Base-by-base conservation (phyloP, 2,797 vertebrate genomes). In the Galago senegalensis region DNA sequence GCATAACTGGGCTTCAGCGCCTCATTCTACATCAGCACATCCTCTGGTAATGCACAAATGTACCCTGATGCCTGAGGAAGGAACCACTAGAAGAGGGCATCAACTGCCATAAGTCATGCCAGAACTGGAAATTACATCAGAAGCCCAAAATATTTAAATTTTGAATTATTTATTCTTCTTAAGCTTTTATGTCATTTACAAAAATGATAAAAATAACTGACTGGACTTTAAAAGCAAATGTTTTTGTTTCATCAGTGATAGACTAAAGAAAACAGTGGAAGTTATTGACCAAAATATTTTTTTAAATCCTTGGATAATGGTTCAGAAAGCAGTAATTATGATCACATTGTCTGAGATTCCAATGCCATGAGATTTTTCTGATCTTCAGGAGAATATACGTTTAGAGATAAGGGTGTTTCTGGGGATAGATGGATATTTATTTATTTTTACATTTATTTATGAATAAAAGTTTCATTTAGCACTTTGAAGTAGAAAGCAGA, bases 201-300 rank as follows among this genome's bases (percentile, higher is more conserved):
- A 49, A 82, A 49, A n/a, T 69, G 7, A 77, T 91, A 73, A 80
- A 69, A 29, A 43, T 11, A 76, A 27, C 40, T 90, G n/a, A 70
- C n/a, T 83, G 18, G 7, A 13, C 65, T 82, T 76, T 77, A 43
- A 81, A 94, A 92, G 49, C 40, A 96, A 93, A 37, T 56, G 23
- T 5, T 75, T 96, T 91, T 75, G 10, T 81, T 58, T 91, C 85
- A 79, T 89, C 96, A 94, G 37, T 40, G 7, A 75, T 40, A 89
- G 29, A 21, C 37, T 81, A 29, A 61, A 73, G 72, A 86, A 93
- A 89, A 91, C 16, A 70, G 9, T 77, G 8, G 65, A 43, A 5
- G 5, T 40, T 34, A 75, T 46, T 72, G 82, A 43, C 17, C 49
- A 34, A 63, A 70, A 90, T 70, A 4, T 87, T 49, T 49, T 49